These are phyloP conservation scores for Brachyptera risi DNA, from an alignment of 2,888 invertebrate species.

Conservation along the genomic window DNA sequence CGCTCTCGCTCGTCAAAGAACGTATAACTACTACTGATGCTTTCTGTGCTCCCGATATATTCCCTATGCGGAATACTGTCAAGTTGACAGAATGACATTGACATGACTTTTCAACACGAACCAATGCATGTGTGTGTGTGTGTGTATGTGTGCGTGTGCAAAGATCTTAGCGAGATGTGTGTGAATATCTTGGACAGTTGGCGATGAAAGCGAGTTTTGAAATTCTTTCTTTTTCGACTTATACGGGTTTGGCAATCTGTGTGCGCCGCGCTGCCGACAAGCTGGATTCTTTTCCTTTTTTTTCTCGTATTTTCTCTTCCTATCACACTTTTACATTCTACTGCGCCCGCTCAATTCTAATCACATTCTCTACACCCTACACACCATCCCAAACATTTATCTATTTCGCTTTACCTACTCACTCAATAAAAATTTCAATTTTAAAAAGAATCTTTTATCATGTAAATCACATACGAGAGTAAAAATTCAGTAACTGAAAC, in stretches of 20 bases:
- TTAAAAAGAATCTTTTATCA: neutral
- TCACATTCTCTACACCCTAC: conserved; percentile 12
- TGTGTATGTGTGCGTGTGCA: neutral
- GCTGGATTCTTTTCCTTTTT: conserved; percentile 7
- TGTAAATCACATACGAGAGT: neutral
- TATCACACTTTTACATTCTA: conserved; percentile 16
- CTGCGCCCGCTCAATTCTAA: conserved; percentile 16
- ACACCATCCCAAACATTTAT: conserved; percentile 11
- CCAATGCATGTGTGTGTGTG: neutral
- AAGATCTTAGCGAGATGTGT: no score
- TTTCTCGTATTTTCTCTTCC: conserved; percentile 19
- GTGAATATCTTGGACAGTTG: no score
- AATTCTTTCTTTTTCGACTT: conserved; percentile 12
- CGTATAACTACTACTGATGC: conserved; percentile 9
- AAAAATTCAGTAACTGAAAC: neutral
- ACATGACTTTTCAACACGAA: neutral
- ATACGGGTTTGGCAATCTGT: conserved; percentile 22
- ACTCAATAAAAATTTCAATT: conserved; percentile 9
- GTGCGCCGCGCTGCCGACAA: conserved; percentile 16
- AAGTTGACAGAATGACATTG: neutral
- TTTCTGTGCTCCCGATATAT: neutral
- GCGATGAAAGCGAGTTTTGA: conserved; percentile 17
- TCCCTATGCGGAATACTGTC: neutral
- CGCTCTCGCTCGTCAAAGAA: neutral
- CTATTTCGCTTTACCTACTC: conserved; percentile 19